Evolutionary conservation across 1,140 invertebrate genomes (phyloP), one percentile per base, ranked within the genome.

Genomic region (Drosophila kurseongensis): DNA sequence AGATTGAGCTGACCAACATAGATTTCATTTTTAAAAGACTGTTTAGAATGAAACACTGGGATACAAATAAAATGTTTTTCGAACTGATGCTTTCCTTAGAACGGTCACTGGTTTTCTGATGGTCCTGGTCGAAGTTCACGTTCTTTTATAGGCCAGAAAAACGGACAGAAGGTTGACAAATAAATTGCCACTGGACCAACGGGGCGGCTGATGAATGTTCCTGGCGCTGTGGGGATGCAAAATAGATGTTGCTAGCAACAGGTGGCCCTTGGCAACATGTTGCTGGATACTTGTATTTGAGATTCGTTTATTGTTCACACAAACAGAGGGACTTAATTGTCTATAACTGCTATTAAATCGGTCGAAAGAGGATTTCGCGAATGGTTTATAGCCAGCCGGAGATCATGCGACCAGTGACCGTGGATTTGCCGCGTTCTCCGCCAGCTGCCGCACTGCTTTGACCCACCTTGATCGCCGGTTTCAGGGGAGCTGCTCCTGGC

Each of bases 371-470:
- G 8, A 18, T 52, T 44, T 12, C 6, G n/a, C n/a, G 1, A 8
- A 45, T 44, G 13, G 6, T 10, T 16, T 84, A 88, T 9, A 92
- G 69, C 91, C 91, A 92, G 40, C 91, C 91, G 18, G 91, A 92
- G 47, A 92, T 92, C 91, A 92, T 92, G 59, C 91, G 89, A n/a
- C 91, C 91, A 1, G 91, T 92, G 32, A 92, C 91, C 14, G 90
- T 91, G 1, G 91, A 92, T 54, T 92, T 92, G 27, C 91, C 91
- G 9, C 91, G 80, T n/a, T 92, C 91, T 12, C 91, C 91, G 23
- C 91, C 91, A 1, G 91, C 91, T 8, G 89, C 91, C 7, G 91
- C 91, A 57, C 84, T 90, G 61, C 91, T 92, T 50, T 92, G 89
- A 5, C 91, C 91, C 56, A 92, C 91, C 32, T 92, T 92, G 23